phyloP scores from a whole-genome alignment of 2,113 vertebrate species.

The Otocyon megalotis region DNA sequence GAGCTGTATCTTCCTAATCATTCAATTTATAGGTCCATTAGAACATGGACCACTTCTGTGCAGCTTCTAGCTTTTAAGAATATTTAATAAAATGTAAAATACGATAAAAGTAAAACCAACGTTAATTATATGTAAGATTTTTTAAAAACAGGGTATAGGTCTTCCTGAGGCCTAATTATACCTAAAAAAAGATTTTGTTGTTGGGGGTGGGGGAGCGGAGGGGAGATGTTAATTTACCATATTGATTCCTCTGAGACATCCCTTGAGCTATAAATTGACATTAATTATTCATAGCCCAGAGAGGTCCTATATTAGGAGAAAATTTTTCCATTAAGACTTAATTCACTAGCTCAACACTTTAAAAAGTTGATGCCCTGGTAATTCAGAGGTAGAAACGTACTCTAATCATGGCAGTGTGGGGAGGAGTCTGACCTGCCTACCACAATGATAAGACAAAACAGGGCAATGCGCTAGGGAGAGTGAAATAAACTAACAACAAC shows the following conservation, averaged over 20 bases:
- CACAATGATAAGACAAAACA: conserved; percentile 70
- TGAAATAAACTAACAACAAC: conserved; percentile 61
- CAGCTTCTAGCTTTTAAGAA: conserved; percentile 21
- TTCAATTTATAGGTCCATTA: not conserved
- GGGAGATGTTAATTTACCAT: conserved; percentile 82
- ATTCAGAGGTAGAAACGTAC: conserved; percentile 70
- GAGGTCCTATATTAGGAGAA: conserved; percentile 79
- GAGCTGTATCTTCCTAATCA: not conserved
- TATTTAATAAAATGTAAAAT: conserved; percentile 42
- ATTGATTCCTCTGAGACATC: conserved; percentile 82
- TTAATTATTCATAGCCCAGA: conserved; percentile 85
- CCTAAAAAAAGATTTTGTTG: conserved; percentile 73
- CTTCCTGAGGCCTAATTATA: conserved; percentile 78
- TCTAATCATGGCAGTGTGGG: conserved; percentile 71
- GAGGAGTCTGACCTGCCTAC: conserved; percentile 56
- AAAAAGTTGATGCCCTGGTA: conserved; percentile 76
- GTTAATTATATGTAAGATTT: conserved; percentile 15
- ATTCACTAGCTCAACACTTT: conserved; percentile 78
- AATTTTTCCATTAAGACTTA: conserved; percentile 83
- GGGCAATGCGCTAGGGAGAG: conserved; percentile 67
- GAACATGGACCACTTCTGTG: not conserved
- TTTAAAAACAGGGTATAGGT: conserved; percentile 2
- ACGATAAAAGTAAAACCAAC: not conserved
- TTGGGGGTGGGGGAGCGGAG: not conserved
- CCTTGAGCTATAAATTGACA: conserved; percentile 80